Evolutionary conservation across 2,113 vertebrate species (phyloP).

Genomic region (Syrrhaptes paradoxus): DNA sequence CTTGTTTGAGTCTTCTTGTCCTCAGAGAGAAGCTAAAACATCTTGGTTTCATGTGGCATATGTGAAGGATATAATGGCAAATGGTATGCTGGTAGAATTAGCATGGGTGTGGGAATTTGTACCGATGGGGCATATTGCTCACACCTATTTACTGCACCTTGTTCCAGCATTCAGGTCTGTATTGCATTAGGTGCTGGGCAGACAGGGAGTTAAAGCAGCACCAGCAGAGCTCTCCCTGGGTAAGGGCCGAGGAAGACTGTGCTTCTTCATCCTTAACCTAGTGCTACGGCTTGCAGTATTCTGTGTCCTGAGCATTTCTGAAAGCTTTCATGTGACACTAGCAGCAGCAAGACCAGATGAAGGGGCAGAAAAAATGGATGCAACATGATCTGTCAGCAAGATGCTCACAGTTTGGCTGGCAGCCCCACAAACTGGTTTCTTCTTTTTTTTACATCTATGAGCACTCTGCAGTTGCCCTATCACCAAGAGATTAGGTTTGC

Average conservation of each 20-base stretch:
- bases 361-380: background rate
- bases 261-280: background rate
- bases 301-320: background rate
- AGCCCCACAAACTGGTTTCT: background rate
- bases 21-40: background rate
- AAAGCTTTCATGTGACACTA: background rate
- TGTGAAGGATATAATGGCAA: rapidly evolving
- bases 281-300: background rate
- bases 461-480: background rate
- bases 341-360: background rate
- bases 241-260: background rate
- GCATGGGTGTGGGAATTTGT: background rate
- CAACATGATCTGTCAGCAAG: background rate
- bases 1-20: background rate
- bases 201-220: background rate
- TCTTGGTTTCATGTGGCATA: background rate
- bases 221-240: background rate
- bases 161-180: background rate
- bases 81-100: background rate
- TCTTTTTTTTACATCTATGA: background rate
- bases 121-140: background rate
- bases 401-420: rapidly evolving
- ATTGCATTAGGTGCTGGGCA: background rate
- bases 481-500: background rate
- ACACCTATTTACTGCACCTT: background rate